Conservation (phyloP, 2,888 invertebrate genomes). For the Drosophila paramelanica region DNA sequence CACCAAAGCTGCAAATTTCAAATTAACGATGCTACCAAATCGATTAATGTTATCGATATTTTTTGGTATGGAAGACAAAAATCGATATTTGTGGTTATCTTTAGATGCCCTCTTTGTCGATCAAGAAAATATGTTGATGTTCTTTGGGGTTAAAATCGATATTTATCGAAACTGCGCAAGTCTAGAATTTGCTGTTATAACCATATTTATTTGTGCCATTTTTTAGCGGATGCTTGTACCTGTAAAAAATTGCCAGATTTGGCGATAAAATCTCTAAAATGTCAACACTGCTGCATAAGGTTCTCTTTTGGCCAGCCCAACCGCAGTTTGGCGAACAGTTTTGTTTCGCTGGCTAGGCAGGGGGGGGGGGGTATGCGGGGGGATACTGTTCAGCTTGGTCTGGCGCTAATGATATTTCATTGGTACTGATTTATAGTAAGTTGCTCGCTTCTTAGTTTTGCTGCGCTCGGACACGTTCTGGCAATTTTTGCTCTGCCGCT, state of each 20-base stretch:
- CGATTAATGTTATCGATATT: too few species aligned
- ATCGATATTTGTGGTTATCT: too few species aligned
- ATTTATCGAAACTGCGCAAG: too few species aligned
- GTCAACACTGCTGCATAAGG: neutral
- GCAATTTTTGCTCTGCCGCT: slow-evolving; percentile 36
- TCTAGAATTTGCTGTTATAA: too few species aligned
- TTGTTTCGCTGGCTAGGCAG: slow-evolving; percentile 10
- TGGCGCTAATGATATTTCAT: slow-evolving; percentile 75
- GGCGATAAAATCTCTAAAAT: neutral
- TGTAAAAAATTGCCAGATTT: neutral
- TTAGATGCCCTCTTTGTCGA: too few species aligned
- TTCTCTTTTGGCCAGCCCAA: slow-evolving; percentile 28
- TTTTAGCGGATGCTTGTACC: too few species aligned
- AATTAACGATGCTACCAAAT: too few species aligned
- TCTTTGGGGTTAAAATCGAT: too few species aligned
- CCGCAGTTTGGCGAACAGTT: slow-evolving; percentile 36
- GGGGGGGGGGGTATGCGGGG: neutral
- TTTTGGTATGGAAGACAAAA: too few species aligned
- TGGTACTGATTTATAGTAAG: slow-evolving; percentile 72
- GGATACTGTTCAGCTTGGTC: slow-evolving; percentile 26
- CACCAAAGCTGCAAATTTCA: too few species aligned
- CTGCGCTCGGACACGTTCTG: slow-evolving; percentile 21
- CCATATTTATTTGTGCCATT: too few species aligned
- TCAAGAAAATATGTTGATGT: too few species aligned
- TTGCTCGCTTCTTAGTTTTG: slow-evolving; percentile 37